Percentiles rank a stretch among this genome's conserved stretches.
These are phyloP conservation scores for Phainopepla nitens DNA, from an alignment of 2,113 vertebrate species.

Conservation along the genomic window DNA sequence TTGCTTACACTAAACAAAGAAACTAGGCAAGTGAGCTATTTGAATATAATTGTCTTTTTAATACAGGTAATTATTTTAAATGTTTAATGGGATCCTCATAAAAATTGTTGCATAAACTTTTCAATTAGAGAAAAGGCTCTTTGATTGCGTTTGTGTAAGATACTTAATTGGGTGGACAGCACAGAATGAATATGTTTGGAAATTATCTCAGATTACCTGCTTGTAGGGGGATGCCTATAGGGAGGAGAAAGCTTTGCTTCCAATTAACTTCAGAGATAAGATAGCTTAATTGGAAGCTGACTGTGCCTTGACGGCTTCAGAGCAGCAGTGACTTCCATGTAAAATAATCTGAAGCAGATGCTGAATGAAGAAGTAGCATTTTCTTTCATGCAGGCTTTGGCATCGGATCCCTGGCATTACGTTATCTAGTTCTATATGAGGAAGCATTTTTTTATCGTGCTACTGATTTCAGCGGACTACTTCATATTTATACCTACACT, in stretches of 20 bases:
- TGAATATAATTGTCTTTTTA: conserved; percentile 29
- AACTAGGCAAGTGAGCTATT: neutral
- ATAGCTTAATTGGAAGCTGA: conserved; percentile 39
- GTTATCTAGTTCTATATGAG: neutral
- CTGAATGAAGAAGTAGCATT: conserved; percentile 12
- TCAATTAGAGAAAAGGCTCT: neutral
- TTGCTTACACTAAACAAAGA: neutral
- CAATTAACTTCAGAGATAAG: conserved; percentile 8
- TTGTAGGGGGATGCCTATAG: neutral
- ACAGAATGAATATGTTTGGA: neutral
- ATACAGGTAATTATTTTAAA: conserved; percentile 21
- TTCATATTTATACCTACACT: neutral
- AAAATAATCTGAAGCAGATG: conserved; percentile 46
- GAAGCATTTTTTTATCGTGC: neutral
- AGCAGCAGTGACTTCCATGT: conserved; percentile 45
- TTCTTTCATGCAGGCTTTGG: conserved; percentile 1
- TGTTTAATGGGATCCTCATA: neutral
- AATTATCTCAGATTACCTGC: conserved; percentile 2
- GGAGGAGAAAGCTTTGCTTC: conserved; percentile 23
- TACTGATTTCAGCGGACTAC: neutral
- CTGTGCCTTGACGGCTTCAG: conserved; percentile 33
- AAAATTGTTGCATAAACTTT: conserved; percentile 31
- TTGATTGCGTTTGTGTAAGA: neutral
- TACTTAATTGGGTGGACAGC: conserved; percentile 12
- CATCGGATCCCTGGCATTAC: neutral